Evolutionary conservation across 2,888 invertebrate species (phyloP).

Genomic region (Netelia virgata): DNA sequence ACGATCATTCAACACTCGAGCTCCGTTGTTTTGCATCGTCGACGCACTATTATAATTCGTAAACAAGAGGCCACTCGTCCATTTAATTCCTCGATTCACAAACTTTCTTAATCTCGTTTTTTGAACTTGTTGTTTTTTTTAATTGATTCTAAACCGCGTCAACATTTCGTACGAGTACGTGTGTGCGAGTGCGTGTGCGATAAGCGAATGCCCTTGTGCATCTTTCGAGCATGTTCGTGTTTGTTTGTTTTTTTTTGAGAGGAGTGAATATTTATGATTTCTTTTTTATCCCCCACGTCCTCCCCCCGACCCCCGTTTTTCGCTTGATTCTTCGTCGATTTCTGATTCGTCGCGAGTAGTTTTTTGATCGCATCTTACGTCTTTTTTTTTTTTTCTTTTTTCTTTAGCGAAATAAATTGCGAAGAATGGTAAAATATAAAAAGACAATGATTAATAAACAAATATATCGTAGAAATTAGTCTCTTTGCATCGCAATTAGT

Average conservation of each 20-base stretch:
- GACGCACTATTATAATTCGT: slow-evolving; percentile 34
- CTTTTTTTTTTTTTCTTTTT: slow-evolving; percentile 29
- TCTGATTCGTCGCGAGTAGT: slow-evolving; percentile 41
- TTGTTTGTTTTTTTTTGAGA: slow-evolving; percentile 58
- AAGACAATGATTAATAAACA: slow-evolving; percentile 21
- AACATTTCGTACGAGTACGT: slow-evolving; percentile 30
- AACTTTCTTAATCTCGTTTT: slow-evolving; percentile 48
- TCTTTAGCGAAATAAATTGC: slow-evolving; percentile 6
- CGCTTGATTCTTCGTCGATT: slow-evolving; percentile 41
- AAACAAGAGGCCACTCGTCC: slow-evolving; percentile 54
- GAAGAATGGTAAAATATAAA: slow-evolving; percentile 1
- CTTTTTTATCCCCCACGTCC: too few species aligned
- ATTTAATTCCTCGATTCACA: slow-evolving; percentile 50
- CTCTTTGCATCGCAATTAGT: slow-evolving; percentile 73
- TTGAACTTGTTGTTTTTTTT: not conserved
- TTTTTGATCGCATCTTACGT: slow-evolving; percentile 6
- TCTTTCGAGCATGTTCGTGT: slow-evolving; percentile 75
- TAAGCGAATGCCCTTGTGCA: slow-evolving; percentile 64
- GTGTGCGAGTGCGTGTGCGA: slow-evolving; percentile 62
- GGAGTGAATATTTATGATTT: slow-evolving; percentile 28
- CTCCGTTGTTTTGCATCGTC: slow-evolving; percentile 23
- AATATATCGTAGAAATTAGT: slow-evolving; percentile 56
- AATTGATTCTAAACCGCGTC: slow-evolving; percentile 1
- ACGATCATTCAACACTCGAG: not conserved
- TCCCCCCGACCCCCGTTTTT: not conserved